These are phyloP conservation scores for Pseudorhombus dupliciocellatus DNA, from an alignment of 2,113 vertebrate genomes.

Conservation along the genomic window DNA sequence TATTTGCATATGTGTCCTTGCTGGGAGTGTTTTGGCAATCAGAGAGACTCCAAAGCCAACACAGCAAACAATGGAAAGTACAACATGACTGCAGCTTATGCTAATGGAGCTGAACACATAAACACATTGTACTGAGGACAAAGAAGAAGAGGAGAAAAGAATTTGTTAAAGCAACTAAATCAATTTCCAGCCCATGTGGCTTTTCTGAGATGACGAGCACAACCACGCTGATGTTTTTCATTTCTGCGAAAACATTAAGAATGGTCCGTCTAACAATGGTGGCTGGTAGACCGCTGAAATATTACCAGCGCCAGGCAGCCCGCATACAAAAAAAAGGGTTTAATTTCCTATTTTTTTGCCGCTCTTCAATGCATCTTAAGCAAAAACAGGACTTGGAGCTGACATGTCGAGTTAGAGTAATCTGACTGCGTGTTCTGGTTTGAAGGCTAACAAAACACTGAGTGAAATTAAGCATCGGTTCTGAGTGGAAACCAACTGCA, in stretches of 20 bases:
- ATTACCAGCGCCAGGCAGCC: not conserved
- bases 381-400: constrained; percentile 1
- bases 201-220: not conserved
- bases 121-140: not conserved
- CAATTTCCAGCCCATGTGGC: not conserved
- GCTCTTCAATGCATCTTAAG: not conserved
- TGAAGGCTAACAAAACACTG: constrained; percentile 35
- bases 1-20: constrained; percentile 8
- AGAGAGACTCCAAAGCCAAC: constrained; percentile 31
- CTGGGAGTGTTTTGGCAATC: constrained; percentile 45
- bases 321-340: not conserved
- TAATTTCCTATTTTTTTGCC: not conserved
- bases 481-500: constrained; percentile 35
- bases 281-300: not conserved
- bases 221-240: not conserved
- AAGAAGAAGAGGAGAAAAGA: not conserved
- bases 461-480: constrained; percentile 42
- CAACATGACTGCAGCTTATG: constrained; percentile 12
- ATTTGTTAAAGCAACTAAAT: too few species aligned
- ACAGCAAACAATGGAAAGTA: constrained; percentile 22
- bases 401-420: constrained; percentile 4
- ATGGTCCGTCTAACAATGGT: not conserved
- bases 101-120: not conserved
- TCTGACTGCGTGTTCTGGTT: constrained; percentile 13
- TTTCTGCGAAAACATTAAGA: constrained; percentile 7